A percentile compares a stretch with the other conserved stretches of the same genome.
These are phyloP conservation scores for Monoplex corrugatus DNA, from an alignment of 2,888 invertebrate genomes.

Conservation along the genomic window DNA sequence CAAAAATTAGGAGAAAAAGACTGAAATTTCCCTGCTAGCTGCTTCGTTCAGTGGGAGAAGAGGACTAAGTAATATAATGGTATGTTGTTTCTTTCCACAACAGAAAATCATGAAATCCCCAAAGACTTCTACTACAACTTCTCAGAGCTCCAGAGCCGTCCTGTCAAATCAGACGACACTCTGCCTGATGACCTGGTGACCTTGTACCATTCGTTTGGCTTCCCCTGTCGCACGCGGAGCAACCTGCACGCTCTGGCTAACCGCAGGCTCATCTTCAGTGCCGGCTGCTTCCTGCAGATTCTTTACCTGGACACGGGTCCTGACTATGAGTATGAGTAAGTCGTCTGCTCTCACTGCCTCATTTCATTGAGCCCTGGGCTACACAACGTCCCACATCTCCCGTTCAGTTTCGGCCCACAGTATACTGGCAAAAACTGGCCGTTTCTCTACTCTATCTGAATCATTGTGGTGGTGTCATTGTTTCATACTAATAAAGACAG, in stretches of 20 bases:
- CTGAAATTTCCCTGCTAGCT: no score
- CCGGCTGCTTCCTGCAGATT: conserved; percentile 33
- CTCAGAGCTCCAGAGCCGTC: background rate
- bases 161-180: conserved; percentile 3
- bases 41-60: no score
- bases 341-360: no score
- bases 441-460: no score
- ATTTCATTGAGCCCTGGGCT: no score
- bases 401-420: no score
- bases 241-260: conserved; percentile 39
- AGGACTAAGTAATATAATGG: no score
- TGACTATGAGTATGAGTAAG: background rate
- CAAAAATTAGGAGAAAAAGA: no score
- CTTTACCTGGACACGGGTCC: background rate
- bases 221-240: conserved; percentile 33
- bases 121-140: conserved; percentile 44
- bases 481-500: no score
- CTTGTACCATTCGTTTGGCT: conserved; percentile 46
- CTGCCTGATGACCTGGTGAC: conserved; percentile 3
- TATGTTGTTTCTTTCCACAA: background rate
- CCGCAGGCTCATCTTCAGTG: conserved; percentile 20
- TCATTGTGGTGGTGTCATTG: no score
- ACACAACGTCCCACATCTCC: no score
- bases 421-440: no score
- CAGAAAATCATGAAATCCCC: conserved; percentile 3